Conservation (phyloP, 2,113 vertebrate genomes). For the Procavia capensis region DNA sequence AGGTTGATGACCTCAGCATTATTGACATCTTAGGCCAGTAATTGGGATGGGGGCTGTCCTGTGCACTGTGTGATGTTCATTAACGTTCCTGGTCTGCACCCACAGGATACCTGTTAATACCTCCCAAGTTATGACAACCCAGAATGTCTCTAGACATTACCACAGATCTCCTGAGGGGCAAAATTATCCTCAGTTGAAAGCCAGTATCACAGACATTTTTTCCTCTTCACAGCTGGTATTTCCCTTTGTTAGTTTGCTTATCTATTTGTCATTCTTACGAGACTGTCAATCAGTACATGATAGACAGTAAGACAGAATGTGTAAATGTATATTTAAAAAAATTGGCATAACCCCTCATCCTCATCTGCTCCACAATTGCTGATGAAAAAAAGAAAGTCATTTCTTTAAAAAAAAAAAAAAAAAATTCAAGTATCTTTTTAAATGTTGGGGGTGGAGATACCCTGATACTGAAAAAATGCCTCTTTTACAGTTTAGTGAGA, state of each 20-base stretch:
- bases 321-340: not conserved
- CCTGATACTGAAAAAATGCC: slow-evolving; percentile 30
- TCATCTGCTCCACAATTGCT: not conserved
- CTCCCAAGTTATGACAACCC: too few species aligned
- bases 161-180: too few species aligned
- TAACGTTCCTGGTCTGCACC: too few species aligned
- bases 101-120: too few species aligned
- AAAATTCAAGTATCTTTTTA: slow-evolving; percentile 32
- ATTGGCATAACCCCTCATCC: too few species aligned
- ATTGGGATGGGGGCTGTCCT: not conserved
- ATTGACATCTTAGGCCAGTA: not conserved
- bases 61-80: not conserved
- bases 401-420: slow-evolving; percentile 6
- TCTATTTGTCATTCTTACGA: not conserved
- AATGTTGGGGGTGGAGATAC: not conserved
- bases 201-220: not conserved
- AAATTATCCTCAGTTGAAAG: too few species aligned
- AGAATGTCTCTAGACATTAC: too few species aligned
- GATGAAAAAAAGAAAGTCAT: not conserved
- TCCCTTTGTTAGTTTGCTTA: not conserved
- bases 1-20: not conserved
- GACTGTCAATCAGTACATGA: not conserved
- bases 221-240: not conserved
- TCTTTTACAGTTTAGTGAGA: slow-evolving; percentile 15
- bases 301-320: not conserved